phyloP scores from a whole-genome alignment of 2,888 invertebrate species.

The Temnothorax ravouxi region DNA sequence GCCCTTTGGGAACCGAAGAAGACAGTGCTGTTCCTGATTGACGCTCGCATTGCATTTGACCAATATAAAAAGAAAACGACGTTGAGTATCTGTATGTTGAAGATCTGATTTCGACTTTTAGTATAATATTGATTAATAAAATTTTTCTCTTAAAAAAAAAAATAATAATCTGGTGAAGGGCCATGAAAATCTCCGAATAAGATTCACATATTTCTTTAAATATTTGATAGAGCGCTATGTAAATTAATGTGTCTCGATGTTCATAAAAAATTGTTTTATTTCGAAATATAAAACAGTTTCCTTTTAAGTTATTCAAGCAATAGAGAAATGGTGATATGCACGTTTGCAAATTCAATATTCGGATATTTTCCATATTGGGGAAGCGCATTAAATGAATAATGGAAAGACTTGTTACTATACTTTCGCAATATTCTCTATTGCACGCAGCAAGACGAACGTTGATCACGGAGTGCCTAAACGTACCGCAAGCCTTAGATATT shows the following conservation, averaged over 20 bases:
- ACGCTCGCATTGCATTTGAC: slow-evolving; percentile 88
- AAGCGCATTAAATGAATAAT: not conserved
- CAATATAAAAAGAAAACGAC: slow-evolving; percentile 80
- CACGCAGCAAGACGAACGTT: slow-evolving; percentile 87
- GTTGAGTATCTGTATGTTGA: slow-evolving; percentile 76
- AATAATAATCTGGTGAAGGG: not conserved
- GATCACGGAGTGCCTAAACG: slow-evolving; percentile 92
- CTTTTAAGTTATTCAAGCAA: not conserved
- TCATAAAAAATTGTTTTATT: not conserved
- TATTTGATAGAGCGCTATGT: not conserved
- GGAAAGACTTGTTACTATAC: not conserved
- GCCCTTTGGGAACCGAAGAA: slow-evolving; percentile 90
- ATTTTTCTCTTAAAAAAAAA: not conserved
- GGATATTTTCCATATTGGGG: not conserved
- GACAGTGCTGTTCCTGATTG: slow-evolving; percentile 91
- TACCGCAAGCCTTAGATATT: slow-evolving; percentile 89
- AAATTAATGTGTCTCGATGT: not conserved
- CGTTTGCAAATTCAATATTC: not conserved
- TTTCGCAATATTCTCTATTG: slow-evolving; percentile 7
- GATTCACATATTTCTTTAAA: not conserved
- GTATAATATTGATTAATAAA: not conserved
- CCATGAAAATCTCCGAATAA: not conserved
- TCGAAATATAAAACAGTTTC: not conserved
- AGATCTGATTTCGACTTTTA: not conserved
- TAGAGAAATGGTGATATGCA: not conserved